These are phyloP conservation scores for Lutjanus campechanus DNA, from an alignment of 2,797 vertebrate species.

Conservation along the genomic window DNA sequence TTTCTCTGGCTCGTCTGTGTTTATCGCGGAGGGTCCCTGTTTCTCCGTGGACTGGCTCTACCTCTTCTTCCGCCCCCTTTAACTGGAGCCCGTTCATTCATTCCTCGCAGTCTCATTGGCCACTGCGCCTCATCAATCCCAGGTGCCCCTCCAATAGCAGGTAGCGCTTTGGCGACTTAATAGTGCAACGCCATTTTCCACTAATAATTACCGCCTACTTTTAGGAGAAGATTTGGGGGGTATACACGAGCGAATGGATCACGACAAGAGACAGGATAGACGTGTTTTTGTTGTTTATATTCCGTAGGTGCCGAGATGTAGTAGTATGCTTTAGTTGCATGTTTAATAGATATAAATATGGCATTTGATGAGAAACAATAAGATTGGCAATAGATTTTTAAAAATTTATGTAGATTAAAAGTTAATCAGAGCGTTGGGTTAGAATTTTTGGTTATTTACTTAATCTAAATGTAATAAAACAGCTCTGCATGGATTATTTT, in stretches of 20 bases:
- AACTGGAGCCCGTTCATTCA: slow-evolving; percentile 89
- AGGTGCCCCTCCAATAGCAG: slow-evolving; percentile 85
- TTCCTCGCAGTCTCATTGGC: slow-evolving; percentile 89
- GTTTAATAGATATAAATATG: background rate
- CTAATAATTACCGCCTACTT: slow-evolving; percentile 90
- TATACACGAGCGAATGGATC: slow-evolving; percentile 58
- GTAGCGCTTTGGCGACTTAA: slow-evolving; percentile 84
- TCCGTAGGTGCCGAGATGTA: slow-evolving; percentile 26
- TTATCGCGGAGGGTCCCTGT: slow-evolving; percentile 87
- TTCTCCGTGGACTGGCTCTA: slow-evolving; percentile 89
- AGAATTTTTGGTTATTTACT: background rate
- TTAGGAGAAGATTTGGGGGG: slow-evolving; percentile 77
- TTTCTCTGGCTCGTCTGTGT: slow-evolving; percentile 83
- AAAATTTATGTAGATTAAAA: slow-evolving; percentile 5
- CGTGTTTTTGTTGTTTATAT: slow-evolving; percentile 61
- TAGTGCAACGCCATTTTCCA: slow-evolving; percentile 88
- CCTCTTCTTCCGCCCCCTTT: slow-evolving; percentile 92
- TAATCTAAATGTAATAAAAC: background rate
- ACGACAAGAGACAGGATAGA: slow-evolving; percentile 54
- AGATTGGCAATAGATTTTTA: background rate
- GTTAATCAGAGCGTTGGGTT: background rate
- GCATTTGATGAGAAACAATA: slow-evolving; percentile 2
- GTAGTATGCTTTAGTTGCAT: background rate
- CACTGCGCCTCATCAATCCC: slow-evolving; percentile 89
- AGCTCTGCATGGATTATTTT: background rate